Base-by-base conservation (phyloP, 2,888 invertebrate genomes). In the Cryptus viduatorius region DNA sequence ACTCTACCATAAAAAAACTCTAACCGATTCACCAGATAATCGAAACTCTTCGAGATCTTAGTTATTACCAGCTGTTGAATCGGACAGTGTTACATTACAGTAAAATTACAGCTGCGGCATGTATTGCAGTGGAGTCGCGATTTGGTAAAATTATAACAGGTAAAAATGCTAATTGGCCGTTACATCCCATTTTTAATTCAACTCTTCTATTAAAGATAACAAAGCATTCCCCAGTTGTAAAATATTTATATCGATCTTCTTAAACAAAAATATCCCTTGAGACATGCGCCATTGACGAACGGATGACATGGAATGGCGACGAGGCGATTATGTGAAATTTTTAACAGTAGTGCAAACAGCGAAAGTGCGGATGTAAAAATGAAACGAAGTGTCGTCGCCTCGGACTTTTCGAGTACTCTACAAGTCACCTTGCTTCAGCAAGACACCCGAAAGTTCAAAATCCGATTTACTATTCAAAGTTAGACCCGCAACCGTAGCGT, bases 401-500 rank as follows among this genome's bases (percentile, higher is more conserved):
- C 46, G 37, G 73, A 67, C 24, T 42, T 65, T 48, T 65, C 53
- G 56, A 44, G 53, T 75, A 78, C 83, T 88, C 83, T 87, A 82
- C 86, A 87, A 73, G 86, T 77, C 44, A 64, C 37, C 83, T 87
- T 87, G 87, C 86, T 71, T 10, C 24, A 84, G 82, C 86, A 87
- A 87, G 85, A 82, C 65, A 73, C 86, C 64, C 84, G 85, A 89
- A 82, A 86, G 69, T 84, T 73, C 69, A 68, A 80, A 76, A 44
- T 81, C 73, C 77, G 68, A 53, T 75, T 80, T 59, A 83, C 78
- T 84, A 71, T 83, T 79, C 64, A 90, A 91, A 92, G 92, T 91
- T 81, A 87, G 86, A 86, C 90, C 91, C 90, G 89, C 87, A 89
- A 93, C 90, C 89, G 89, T 88, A 84, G 90, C 87, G 86, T 89